These are phyloP conservation scores for Idaea dimidiata DNA, from an alignment of 2,888 invertebrate genomes.

Conservation along the genomic window DNA sequence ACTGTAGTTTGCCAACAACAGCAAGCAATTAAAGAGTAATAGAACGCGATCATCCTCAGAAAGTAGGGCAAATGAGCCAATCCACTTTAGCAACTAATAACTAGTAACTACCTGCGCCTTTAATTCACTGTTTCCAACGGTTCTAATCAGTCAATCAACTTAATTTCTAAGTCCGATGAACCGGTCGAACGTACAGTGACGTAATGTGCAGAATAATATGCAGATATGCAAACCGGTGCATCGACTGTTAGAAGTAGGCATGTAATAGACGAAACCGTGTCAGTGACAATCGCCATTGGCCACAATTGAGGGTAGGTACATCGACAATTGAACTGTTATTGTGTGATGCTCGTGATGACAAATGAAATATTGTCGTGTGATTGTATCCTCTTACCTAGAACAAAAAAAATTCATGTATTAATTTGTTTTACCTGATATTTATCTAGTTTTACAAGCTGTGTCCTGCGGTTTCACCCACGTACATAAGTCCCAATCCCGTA, in stretches of 20 bases:
- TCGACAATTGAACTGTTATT: not conserved
- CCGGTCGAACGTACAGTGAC: not conserved
- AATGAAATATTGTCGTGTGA: not conserved
- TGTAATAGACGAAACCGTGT: not conserved
- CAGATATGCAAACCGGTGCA: not conserved
- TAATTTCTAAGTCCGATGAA: not conserved
- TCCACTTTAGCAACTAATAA: not conserved
- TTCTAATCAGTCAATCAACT: not conserved
- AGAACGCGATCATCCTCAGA: not conserved
- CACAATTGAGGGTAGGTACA: not conserved
- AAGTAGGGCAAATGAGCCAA: not conserved
- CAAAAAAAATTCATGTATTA: not conserved
- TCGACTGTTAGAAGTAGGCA: not conserved
- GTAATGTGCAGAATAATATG: not conserved
- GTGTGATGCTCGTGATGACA: not conserved
- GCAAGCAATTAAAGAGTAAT: not conserved
- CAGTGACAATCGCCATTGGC: not conserved
- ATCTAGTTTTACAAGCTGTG: too few relatives aligned
- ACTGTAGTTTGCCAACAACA: not conserved
- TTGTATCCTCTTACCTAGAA: not conserved
- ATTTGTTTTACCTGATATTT: not conserved
- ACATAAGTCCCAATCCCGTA: too few relatives aligned
- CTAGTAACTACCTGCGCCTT: not conserved
- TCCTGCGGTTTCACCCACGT: too few relatives aligned
- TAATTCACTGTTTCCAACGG: not conserved